Conservation (phyloP, 2,797 vertebrate species). For the Pseudochromis fuscus region DNA sequence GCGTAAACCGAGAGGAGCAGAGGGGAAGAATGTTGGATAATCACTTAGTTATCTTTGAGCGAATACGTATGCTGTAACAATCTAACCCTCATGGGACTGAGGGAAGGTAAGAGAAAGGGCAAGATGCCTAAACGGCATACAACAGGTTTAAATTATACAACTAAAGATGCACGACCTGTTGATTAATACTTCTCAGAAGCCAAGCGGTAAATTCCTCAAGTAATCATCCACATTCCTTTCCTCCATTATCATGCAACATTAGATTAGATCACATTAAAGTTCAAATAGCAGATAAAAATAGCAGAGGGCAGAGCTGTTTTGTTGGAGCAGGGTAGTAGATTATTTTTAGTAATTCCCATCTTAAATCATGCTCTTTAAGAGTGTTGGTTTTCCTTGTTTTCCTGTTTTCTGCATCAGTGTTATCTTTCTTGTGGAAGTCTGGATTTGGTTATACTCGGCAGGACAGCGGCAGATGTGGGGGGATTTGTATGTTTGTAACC, state of each 20-base stretch:
- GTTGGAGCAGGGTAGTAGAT: neutral
- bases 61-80: constrained; percentile 44
- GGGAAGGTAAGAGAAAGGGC: neutral
- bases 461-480: constrained; percentile 60
- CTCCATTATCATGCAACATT: constrained; percentile 6
- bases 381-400: constrained; percentile 34
- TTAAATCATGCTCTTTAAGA: constrained; percentile 20
- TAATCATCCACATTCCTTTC: constrained; percentile 33
- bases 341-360: constrained; percentile 25
- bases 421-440: constrained; percentile 52
- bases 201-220: constrained; percentile 12
- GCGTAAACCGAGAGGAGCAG: constrained; percentile 52
- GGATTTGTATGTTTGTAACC: constrained; percentile 57
- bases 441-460: constrained; percentile 56
- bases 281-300: constrained; percentile 36
- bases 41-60: constrained; percentile 61
- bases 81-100: constrained; percentile 17
- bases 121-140: neutral
- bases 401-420: constrained; percentile 15
- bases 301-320: constrained; percentile 23
- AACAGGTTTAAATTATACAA: neutral
- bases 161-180: neutral
- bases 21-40: constrained; percentile 58
- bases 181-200: constrained; percentile 15
- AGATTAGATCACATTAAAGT: too few relatives aligned